Evolutionary conservation across 2,113 vertebrate species (phyloP), one percentile per base, ranked within the genome.

Genomic region (Podiceps cristatus): DNA sequence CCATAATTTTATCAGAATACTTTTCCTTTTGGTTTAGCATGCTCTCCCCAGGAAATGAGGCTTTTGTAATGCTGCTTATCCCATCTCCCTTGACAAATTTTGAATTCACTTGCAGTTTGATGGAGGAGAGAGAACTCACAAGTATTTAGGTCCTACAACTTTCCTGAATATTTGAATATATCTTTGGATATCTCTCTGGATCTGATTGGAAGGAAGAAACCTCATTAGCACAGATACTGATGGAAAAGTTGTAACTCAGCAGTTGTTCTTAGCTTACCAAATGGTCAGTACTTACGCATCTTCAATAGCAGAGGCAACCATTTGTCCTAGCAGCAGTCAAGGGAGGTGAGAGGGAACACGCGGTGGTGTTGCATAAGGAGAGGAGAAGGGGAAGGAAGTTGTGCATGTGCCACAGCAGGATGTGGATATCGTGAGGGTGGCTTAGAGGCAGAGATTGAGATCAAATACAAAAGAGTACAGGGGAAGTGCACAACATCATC

Each of bases 311-410:
- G 74, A 69, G 50, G 25, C 37, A 60, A 18, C 15, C 7, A 0
- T 0, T 20, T 27, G 40, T n/a, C 45, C 69, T 7, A 2, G 40
- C 49, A 52, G 67, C 14, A 8, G 73, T 0, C 37, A 29, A 10
- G 47, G 68, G 33, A 14, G 58, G 33, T 8, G 68, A 64, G 69
- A 16, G 47, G 42, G 33, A 55, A 23, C 3, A 13, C 17, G 16
- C 2, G 37, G 14, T 7, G n/a, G 16, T 4, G 33, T 3, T 11
- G 31, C n/a, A 24, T 0, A 31, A 40, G 45, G 50, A 60, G 18
- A 23, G 24, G 37, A 49, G 58, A 56, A 67, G 22, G 52, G 22
- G 28, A 68, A 35, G 44, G 28, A 20, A 9, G 28, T 3, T 37
- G 44, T 24, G 29, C 55, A 28, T 0, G 1, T 50, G 47, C 24